These are phyloP conservation scores for Caloenas nicobarica DNA, from an alignment of 2,113 vertebrate genomes.

Conservation along the genomic window DNA sequence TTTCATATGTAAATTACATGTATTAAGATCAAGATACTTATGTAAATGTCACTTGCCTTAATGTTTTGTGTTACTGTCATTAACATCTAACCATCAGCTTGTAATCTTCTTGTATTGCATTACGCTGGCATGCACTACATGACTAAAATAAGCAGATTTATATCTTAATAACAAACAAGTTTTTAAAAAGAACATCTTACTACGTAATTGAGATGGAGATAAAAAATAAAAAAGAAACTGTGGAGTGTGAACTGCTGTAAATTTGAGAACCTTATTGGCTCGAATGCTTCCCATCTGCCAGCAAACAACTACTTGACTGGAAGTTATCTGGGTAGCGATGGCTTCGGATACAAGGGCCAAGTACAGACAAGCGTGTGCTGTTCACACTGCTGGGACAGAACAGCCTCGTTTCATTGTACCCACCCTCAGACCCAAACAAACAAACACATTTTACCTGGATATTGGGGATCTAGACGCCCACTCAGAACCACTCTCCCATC, in stretches of 20 bases:
- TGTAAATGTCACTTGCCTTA: slow-evolving; percentile 87
- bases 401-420: accelerated
- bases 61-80: slow-evolving; percentile 85
- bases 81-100: slow-evolving; percentile 83
- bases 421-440: background rate
- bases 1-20: slow-evolving; percentile 88
- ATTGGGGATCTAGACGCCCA: background rate
- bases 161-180: slow-evolving; percentile 76
- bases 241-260: slow-evolving; percentile 10
- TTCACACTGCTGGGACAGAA: background rate
- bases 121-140: slow-evolving; percentile 61
- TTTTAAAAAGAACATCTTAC: slow-evolving; percentile 65
- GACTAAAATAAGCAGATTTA: slow-evolving; percentile 74
- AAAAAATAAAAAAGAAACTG: slow-evolving; percentile 35
- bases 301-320: background rate
- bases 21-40: slow-evolving; percentile 88
- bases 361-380: accelerated
- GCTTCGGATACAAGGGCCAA: background rate
- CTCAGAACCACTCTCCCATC: background rate
- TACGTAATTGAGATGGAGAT: slow-evolving; percentile 68
- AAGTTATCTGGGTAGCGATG: background rate
- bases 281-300: background rate
- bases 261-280: background rate
- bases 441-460: background rate
- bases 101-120: slow-evolving; percentile 80